These are phyloP conservation scores for Lampris incognitus DNA, from an alignment of 2,113 vertebrate genomes.

Conservation along the genomic window DNA sequence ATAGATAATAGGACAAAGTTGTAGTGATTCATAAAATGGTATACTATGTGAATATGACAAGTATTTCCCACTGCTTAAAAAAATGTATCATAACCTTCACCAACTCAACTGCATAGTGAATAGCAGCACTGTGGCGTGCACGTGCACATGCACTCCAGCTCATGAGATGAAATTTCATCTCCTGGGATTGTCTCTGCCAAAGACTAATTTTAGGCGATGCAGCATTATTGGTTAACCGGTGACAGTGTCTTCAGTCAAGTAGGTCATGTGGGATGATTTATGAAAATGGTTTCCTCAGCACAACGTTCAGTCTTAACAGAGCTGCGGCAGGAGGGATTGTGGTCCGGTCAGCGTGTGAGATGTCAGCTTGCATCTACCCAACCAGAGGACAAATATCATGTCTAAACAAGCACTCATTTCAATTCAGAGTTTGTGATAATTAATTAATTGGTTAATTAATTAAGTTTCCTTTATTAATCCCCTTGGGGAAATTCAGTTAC, in stretches of 20 bases:
- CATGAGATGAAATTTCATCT: slow-evolving; percentile 76
- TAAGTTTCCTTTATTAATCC: no score
- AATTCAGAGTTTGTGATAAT: no score
- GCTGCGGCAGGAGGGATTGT: slow-evolving; percentile 84
- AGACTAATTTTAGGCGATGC: slow-evolving; percentile 76
- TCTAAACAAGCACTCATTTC: no score
- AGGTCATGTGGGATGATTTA: slow-evolving; percentile 52
- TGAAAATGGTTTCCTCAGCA: slow-evolving; percentile 85
- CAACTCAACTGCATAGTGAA: slow-evolving; percentile 26
- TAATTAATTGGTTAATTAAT: no score
- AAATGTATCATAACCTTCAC: slow-evolving; percentile 12
- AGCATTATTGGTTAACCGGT: slow-evolving; percentile 79
- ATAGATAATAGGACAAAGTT: no score
- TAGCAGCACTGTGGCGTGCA: slow-evolving; percentile 25
- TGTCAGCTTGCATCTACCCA: no score
- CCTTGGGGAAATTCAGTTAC: no score
- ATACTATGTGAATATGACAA: no score
- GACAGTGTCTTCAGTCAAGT: slow-evolving; percentile 80
- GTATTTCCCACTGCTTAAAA: neutral
- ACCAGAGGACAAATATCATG: no score
- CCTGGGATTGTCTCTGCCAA: slow-evolving; percentile 64
- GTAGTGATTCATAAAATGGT: no score
- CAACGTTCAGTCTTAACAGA: slow-evolving; percentile 82
- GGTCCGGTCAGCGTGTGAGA: slow-evolving; percentile 29
- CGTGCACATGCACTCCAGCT: slow-evolving; percentile 68